Percentiles rank a stretch among this genome's conserved stretches.
These are phyloP conservation scores for Syngnathus scovelli DNA, from an alignment of 2,113 vertebrate genomes.

Conservation along the genomic window DNA sequence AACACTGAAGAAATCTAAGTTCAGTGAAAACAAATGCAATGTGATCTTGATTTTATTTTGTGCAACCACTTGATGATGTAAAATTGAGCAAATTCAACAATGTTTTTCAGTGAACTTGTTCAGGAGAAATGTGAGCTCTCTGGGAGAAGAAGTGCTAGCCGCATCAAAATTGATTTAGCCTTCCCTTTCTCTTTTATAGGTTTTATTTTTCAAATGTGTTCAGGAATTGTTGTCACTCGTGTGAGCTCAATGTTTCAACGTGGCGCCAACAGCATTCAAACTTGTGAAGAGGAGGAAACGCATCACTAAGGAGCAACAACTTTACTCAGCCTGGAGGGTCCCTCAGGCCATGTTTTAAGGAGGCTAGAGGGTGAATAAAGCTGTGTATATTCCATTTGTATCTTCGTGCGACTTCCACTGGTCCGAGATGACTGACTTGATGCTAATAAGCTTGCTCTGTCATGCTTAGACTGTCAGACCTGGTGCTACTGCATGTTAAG, in stretches of 20 bases:
- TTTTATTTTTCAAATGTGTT: slow-evolving; percentile 39
- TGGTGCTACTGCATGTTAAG: slow-evolving; percentile 71
- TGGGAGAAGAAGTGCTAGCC: slow-evolving; percentile 19
- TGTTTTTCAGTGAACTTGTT: neutral
- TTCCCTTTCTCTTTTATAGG: slow-evolving; percentile 32
- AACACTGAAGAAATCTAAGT: slow-evolving; percentile 29
- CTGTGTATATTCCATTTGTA: slow-evolving; percentile 61
- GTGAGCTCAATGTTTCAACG: slow-evolving; percentile 49
- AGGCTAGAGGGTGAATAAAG: slow-evolving; percentile 64
- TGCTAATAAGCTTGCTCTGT: slow-evolving; percentile 77
- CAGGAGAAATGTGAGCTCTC: slow-evolving; percentile 15
- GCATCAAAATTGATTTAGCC: slow-evolving; percentile 39
- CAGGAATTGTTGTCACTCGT: slow-evolving; percentile 41
- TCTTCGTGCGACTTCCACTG: slow-evolving; percentile 44
- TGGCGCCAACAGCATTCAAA: slow-evolving; percentile 42
- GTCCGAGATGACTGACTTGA: slow-evolving; percentile 71
- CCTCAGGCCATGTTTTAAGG: slow-evolving; percentile 70
- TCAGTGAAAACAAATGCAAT: slow-evolving; percentile 11
- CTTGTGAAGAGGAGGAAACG: slow-evolving; percentile 50
- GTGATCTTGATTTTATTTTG: slow-evolving; percentile 10
- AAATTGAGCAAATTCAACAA: no score
- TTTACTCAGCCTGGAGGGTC: slow-evolving; percentile 59
- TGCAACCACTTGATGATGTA: no score
- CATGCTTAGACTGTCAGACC: slow-evolving; percentile 72
- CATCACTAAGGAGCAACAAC: slow-evolving; percentile 58